Evolutionary conservation across 23 tunicate genomes (phyloP).

Genomic region (Botrylloides violaceus): DNA sequence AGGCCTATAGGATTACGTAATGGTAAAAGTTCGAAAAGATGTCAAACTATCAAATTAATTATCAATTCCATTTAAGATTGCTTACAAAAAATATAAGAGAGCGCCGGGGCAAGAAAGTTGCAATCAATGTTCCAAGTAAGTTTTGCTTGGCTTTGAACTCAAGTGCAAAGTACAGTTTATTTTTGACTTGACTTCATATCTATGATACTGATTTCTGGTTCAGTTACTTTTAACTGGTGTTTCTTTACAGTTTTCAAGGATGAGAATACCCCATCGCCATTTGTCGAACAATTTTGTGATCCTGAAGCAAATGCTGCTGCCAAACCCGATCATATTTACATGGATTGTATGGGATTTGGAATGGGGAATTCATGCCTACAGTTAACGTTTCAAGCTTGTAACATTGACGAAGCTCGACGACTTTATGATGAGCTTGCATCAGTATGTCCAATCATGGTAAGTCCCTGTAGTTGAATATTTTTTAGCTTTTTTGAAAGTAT

Average conservation of each 20-base stretch:
- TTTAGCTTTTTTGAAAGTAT: no score
- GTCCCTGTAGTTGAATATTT: no score
- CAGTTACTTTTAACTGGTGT: no score
- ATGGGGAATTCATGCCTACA: constrained; percentile 87
- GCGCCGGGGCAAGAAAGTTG: constrained; percentile 83
- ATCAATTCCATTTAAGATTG: no score
- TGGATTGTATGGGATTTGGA: constrained; percentile 99
- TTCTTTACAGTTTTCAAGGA: constrained; percentile 71
- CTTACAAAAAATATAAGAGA: constrained; percentile 77
- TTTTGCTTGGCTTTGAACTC: not conserved
- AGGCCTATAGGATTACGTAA: no score
- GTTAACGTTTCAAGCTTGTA: constrained; percentile 89
- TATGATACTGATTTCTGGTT: no score
- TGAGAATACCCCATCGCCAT: constrained; percentile 76
- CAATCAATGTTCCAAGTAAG: constrained; percentile 91
- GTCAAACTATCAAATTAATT: no score
- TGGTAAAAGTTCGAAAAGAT: no score
- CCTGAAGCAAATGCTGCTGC: constrained; percentile 67
- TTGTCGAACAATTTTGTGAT: constrained; percentile 52
- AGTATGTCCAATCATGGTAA: constrained; percentile 88
- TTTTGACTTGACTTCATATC: not conserved
- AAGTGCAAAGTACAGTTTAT: not conserved
- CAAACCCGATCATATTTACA: constrained; percentile 93
- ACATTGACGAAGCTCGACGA: constrained; percentile 68
- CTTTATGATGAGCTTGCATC: constrained; percentile 86